phyloP scores from a whole-genome alignment of 1,140 invertebrate genomes.

The Drosophila biarmipes region DNA sequence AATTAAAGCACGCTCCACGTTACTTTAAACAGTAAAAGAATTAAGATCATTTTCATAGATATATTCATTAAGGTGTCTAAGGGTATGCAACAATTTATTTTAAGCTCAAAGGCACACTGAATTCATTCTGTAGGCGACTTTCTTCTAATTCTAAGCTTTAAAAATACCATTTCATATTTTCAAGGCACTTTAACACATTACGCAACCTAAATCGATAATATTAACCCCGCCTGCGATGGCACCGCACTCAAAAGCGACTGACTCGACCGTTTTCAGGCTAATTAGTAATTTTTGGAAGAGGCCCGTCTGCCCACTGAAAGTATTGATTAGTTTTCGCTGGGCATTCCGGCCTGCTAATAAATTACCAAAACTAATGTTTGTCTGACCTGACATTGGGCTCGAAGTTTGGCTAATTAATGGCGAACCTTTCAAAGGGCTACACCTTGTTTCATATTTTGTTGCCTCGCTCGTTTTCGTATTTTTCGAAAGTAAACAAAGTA shows the following conservation, averaged over 20 bases:
- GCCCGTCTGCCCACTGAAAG: conserved; percentile 38
- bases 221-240: conserved; percentile 9
- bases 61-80: too few relatives aligned
- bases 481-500: conserved; percentile 51
- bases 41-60: too few relatives aligned
- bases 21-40: neutral
- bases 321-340: conserved; percentile 63
- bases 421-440: conserved; percentile 79
- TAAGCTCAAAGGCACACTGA: too few relatives aligned
- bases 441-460: conserved; percentile 61
- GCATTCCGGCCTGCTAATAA: conserved; percentile 55
- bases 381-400: conserved; percentile 53
- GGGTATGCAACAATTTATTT: too few relatives aligned
- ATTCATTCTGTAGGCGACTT: too few relatives aligned
- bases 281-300: conserved; percentile 53
- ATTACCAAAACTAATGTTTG: conserved; percentile 78
- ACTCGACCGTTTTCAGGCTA: conserved; percentile 34
- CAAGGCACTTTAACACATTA: conserved; percentile 19
- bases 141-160: too few relatives aligned
- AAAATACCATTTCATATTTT: neutral
- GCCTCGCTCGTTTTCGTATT: conserved; percentile 19
- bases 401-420: conserved; percentile 75
- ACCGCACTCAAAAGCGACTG: conserved; percentile 8
- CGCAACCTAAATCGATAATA: conserved; percentile 49
- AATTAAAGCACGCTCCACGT: conserved; percentile 1